Percentiles rank a stretch among this genome's conserved stretches.
Conservation (phyloP, 2,888 invertebrate genomes). For the Matsumyia berberina region DNA sequence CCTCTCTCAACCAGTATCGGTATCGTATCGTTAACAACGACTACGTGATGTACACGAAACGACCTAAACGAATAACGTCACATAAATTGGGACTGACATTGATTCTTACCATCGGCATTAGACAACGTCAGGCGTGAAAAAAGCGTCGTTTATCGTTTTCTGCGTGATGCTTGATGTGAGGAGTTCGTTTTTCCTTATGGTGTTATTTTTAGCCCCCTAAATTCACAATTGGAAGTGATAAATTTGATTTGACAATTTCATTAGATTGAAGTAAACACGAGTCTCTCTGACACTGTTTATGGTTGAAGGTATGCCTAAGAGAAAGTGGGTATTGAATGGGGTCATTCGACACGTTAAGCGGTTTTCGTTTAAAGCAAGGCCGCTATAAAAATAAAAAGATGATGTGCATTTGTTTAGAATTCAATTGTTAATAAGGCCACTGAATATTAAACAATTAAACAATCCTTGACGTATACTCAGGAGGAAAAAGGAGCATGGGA, state of each 20-base stretch:
- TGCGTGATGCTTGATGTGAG: conserved; percentile 24
- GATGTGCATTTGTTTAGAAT: too few species aligned
- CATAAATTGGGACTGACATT: conserved; percentile 42
- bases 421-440: not conserved
- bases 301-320: conserved; percentile 11
- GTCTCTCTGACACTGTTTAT: conserved; percentile 7
- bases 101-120: conserved; percentile 42
- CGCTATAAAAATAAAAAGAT: too few species aligned
- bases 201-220: conserved; percentile 15
- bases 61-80: conserved; percentile 42
- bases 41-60: conserved; percentile 5
- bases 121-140: conserved; percentile 40
- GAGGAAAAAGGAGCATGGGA: too few species aligned
- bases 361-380: not conserved
- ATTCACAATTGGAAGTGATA: conserved; percentile 31
- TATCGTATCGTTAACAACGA: not conserved
- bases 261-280: conserved; percentile 32
- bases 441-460: not conserved
- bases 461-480: too few species aligned
- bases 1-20: not conserved
- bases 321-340: not conserved
- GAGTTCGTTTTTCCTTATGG: not conserved
- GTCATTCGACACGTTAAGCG: conserved; percentile 5
- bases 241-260: conserved; percentile 48
- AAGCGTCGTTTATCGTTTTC: conserved; percentile 46